Evolutionary conservation across 2,113 vertebrate genomes (phyloP), one percentile per base, ranked within the genome.

Genomic region (Hepsetus odoe): DNA sequence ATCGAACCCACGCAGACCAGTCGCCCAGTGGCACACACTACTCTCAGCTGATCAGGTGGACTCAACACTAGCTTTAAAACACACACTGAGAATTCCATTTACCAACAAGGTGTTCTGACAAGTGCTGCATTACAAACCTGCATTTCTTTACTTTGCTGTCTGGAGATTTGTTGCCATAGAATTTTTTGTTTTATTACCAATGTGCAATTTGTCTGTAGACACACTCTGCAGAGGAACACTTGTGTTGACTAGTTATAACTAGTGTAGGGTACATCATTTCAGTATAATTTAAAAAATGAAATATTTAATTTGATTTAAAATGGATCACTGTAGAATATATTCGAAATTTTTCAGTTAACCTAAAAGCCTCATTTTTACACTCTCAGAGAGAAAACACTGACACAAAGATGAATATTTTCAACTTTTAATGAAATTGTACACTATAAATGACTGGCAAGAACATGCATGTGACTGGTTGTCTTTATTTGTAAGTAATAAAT

Each of bases 21-120:
- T 99, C 0, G 92, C 96, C 4, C 97, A 98, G 91, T 98, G 98
- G 98, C 97, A 99, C 91, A 91, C 72, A 0, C 91, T 99, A 83
- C 92, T 96, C 71, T 88, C 93, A 0, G 89, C 93, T 0, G 91
- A 97, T 3, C 91, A 95, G 74, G 94, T 95, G 12, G 94, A 98
- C 49, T 59, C 85, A 51, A 89, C 89, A 13, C 88, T 97, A 81
- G 85, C 55, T 5, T 85, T 93, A 14, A 95, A 94, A 44, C 89
- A 91, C 64, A 84, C 80, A 42, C 76, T 89, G 49, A 93, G 72
- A 82, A 88, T 95, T 14, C 89, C 94, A 1, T 84, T 93, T 3
- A 84, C 62, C 33, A 81, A 32, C 72, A 93, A 88, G 56, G 8
- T 76, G 38, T 85, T 90, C 77, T 90, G 79, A 88, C n/a, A 32